Conservation (phyloP, 2,888 invertebrate species). For the Byasa hedistus region DNA sequence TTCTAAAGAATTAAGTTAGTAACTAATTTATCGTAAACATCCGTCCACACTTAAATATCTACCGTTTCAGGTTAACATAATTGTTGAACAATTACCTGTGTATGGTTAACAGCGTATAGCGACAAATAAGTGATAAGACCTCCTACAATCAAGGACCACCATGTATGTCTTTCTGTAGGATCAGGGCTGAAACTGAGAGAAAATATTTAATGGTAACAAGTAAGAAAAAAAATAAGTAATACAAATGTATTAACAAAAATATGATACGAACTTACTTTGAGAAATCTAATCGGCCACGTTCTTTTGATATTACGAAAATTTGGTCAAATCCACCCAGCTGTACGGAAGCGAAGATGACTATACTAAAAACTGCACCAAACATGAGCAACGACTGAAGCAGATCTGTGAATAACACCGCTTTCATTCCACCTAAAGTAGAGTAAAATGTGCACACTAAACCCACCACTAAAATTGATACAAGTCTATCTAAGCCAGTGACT, state of each 20-base stretch:
- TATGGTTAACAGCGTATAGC: slow-evolving; percentile 92
- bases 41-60: too few species aligned
- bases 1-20: too few species aligned
- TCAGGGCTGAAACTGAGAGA: slow-evolving; percentile 84
- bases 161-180: slow-evolving; percentile 90
- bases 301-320: slow-evolving; percentile 85
- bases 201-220: neutral
- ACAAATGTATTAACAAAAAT: neutral
- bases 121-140: slow-evolving; percentile 89
- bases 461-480: slow-evolving; percentile 86
- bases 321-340: slow-evolving; percentile 84
- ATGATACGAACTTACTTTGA: slow-evolving; percentile 84
- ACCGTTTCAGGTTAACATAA: too few species aligned
- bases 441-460: slow-evolving; percentile 92
- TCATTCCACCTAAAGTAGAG: slow-evolving; percentile 93
- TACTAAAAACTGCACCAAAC: slow-evolving; percentile 89
- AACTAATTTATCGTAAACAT: too few species aligned
- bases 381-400: slow-evolving; percentile 91
- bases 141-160: slow-evolving; percentile 91
- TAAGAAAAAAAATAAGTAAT: neutral
- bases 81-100: slow-evolving; percentile 70
- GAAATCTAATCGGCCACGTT: slow-evolving; percentile 86
- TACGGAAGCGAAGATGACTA: slow-evolving; percentile 86
- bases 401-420: slow-evolving; percentile 93
- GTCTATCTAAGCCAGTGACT: slow-evolving; percentile 87